These are phyloP conservation scores for Sipha maydis DNA, from an alignment of 2,888 invertebrate species.

Conservation along the genomic window DNA sequence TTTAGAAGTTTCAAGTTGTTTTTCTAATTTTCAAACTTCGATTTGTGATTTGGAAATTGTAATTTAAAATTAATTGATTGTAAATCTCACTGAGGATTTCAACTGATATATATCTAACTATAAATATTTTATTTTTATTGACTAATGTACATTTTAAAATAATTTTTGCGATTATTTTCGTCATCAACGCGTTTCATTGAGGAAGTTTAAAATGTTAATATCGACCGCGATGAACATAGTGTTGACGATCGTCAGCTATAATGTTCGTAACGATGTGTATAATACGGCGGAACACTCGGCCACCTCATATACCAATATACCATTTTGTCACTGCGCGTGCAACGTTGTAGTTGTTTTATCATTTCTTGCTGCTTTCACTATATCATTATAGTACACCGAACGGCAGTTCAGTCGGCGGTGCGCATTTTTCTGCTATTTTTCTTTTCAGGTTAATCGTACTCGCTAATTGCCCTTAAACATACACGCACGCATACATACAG, in stretches of 20 bases:
- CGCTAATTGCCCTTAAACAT: constrained; percentile 38
- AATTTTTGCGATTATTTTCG: too few species aligned
- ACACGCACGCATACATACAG: not conserved
- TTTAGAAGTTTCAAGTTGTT: too few species aligned
- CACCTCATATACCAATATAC: not conserved
- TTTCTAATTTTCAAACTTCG: too few species aligned
- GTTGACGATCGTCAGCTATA: not conserved
- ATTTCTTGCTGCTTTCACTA: constrained; percentile 38
- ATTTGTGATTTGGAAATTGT: too few species aligned
- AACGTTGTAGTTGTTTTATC: constrained; percentile 15
- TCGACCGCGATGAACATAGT: too few species aligned
- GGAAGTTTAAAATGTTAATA: too few species aligned
- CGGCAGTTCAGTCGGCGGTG: constrained; percentile 22
- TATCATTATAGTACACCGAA: not conserved
- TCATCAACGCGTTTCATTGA: not conserved
- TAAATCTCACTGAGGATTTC: too few species aligned
- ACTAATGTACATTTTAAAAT: too few species aligned
- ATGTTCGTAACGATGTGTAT: not conserved
- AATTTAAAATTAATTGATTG: too few species aligned
- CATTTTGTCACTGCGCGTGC: constrained; percentile 22
- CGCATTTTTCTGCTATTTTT: constrained; percentile 2
- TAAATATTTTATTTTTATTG: too few species aligned
- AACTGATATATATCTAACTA: too few species aligned
- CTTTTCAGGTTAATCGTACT: constrained; percentile 43
- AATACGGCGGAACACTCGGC: not conserved